Conservation (phyloP, 2,113 vertebrate genomes). For the Crocuta crocuta region DNA sequence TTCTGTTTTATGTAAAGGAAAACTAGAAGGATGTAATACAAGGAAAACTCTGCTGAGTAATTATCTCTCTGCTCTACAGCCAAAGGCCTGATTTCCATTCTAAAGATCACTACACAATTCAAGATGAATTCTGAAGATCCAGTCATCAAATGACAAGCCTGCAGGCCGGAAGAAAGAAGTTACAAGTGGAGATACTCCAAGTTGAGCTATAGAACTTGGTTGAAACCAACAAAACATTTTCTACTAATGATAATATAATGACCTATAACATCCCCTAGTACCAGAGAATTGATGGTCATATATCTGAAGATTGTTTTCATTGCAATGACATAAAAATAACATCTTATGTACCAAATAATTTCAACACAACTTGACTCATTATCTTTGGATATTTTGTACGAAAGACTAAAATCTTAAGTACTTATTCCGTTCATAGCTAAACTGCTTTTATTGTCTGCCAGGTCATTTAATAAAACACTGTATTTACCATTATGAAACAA, state of each 20-base stretch:
- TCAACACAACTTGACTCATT: neutral
- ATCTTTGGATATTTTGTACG: neutral
- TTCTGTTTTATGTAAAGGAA: neutral
- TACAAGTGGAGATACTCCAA: neutral
- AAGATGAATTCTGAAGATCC: neutral
- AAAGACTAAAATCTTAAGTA: neutral
- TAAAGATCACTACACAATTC: neutral
- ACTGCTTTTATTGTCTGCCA: neutral
- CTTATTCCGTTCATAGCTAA: neutral
- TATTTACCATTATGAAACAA: neutral
- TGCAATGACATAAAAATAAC: neutral
- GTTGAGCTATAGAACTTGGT: neutral
- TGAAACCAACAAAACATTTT: neutral
- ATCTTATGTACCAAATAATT: neutral
- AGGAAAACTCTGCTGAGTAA: no score
- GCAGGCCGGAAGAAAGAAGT: neutral
- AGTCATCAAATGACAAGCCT: neutral
- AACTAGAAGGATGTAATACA: neutral
- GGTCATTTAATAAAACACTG: neutral
- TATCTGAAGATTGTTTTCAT: neutral
- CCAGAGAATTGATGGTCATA: neutral
- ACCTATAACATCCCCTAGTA: neutral
- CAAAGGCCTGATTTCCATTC: neutral
- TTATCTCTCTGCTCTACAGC: neutral
- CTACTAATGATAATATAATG: neutral